Evolutionary conservation across 2,797 vertebrate genomes (phyloP).

Genomic region (Bovichtus variegatus): DNA sequence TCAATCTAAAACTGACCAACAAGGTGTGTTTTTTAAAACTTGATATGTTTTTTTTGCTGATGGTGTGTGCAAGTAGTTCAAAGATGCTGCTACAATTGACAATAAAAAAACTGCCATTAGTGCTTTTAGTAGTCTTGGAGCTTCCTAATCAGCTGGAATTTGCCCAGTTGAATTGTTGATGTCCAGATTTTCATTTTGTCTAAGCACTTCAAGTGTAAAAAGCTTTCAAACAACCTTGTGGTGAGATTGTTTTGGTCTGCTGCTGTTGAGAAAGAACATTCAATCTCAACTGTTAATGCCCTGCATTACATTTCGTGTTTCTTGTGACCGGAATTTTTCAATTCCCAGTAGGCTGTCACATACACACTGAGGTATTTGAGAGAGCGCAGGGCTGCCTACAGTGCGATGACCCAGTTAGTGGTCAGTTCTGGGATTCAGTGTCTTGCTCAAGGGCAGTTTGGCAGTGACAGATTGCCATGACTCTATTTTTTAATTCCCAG

Average conservation of each 20-base stretch:
- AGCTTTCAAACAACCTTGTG: neutral
- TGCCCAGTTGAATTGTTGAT: neutral
- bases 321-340: neutral
- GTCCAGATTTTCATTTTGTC: neutral
- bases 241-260: neutral
- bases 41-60: neutral
- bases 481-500: slow-evolving; percentile 42
- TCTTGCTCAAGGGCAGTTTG: slow-evolving; percentile 59
- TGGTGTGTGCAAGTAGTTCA: neutral
- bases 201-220: neutral
- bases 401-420: slow-evolving; percentile 56
- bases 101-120: neutral
- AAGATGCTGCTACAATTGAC: neutral
- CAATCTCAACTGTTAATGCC: neutral
- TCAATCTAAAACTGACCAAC: slow-evolving; percentile 8
- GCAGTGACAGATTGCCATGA: slow-evolving; percentile 37
- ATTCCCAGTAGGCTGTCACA: slow-evolving; percentile 6
- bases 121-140: neutral
- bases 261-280: neutral
- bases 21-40: neutral
- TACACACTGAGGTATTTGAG: slow-evolving; percentile 9
- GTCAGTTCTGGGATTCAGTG: slow-evolving; percentile 35
- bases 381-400: slow-evolving; percentile 13
- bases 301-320: neutral
- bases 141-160: neutral